phyloP scores from a whole-genome alignment of 1,140 invertebrate species.

The Spodoptera frugiperda region DNA sequence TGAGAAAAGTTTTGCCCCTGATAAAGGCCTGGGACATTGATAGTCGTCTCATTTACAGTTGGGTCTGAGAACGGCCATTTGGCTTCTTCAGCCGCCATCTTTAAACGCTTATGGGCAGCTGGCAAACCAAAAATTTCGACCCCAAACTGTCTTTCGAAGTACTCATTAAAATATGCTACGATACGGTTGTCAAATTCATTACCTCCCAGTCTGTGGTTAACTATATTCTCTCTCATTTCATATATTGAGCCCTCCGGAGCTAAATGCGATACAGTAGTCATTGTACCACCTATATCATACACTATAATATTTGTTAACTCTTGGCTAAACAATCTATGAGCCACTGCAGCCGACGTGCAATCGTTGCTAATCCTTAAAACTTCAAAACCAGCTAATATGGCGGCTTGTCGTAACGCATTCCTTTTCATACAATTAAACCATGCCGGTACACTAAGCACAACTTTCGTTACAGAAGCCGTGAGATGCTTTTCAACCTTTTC shows the following conservation, averaged over 20 bases:
- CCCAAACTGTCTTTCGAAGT: slow-evolving; percentile 83
- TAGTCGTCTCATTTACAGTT: slow-evolving; percentile 90
- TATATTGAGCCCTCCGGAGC: slow-evolving; percentile 90
- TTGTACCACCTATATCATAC: slow-evolving; percentile 89
- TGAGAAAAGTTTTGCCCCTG: slow-evolving; percentile 83
- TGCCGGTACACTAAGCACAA: slow-evolving; percentile 90
- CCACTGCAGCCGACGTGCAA: slow-evolving; percentile 91
- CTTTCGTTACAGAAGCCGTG: slow-evolving; percentile 85
- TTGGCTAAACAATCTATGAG: slow-evolving; percentile 90
- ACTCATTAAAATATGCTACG: slow-evolving; percentile 89
- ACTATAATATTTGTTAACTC: slow-evolving; percentile 88
- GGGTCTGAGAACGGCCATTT: slow-evolving; percentile 90
- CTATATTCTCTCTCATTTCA: slow-evolving; percentile 90
- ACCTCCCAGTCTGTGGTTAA: slow-evolving; percentile 88
- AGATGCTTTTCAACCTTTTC: slow-evolving; percentile 88
- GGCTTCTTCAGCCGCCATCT: slow-evolving; percentile 93
- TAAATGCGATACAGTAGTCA: slow-evolving; percentile 92
- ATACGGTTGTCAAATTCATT: slow-evolving; percentile 93
- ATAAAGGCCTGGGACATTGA: slow-evolving; percentile 92
- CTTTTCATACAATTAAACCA: slow-evolving; percentile 91
- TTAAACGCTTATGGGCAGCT: no score
- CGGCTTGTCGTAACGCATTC: slow-evolving; percentile 90
- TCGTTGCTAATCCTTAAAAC: slow-evolving; percentile 91
- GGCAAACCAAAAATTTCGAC: no score
- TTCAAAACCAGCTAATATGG: slow-evolving; percentile 88